These are phyloP conservation scores for Botrylloides violaceus DNA, from an alignment of 23 tunicate species.

Conservation along the genomic window DNA sequence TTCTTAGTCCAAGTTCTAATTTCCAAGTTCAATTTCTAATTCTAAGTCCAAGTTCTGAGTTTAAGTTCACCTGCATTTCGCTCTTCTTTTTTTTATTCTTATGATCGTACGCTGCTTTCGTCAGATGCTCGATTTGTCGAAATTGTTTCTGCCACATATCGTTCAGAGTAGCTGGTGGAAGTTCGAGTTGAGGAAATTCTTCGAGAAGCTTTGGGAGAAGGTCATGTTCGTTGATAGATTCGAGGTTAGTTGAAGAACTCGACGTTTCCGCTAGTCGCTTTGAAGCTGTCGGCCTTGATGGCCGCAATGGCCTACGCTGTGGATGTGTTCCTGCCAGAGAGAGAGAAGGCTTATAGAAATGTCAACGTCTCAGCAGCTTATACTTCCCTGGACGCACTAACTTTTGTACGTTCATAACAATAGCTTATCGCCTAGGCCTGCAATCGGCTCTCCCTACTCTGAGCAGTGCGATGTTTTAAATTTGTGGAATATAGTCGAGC, in stretches of 20 bases:
- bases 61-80: constrained; percentile 62
- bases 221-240: constrained; percentile 81
- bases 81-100: constrained; percentile 28
- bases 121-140: constrained; percentile 73
- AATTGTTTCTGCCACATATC: constrained; percentile 91
- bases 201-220: constrained; percentile 63
- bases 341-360: not conserved
- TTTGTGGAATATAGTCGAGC: too few relatives aligned
- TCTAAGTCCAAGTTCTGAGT: too few relatives aligned
- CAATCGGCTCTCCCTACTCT: too few relatives aligned
- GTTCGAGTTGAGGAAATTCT: constrained; percentile 71
- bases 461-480: too few relatives aligned
- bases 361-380: not conserved
- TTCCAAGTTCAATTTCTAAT: too few relatives aligned
- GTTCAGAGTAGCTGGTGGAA: constrained; percentile 49
- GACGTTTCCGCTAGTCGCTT: constrained; percentile 6
- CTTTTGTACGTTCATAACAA: too few relatives aligned
- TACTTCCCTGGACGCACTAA: too few relatives aligned
- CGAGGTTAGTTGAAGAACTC: not conserved
- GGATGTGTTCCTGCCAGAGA: not conserved
- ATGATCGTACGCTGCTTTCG: constrained; percentile 36
- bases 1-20: too few relatives aligned
- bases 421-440: too few relatives aligned
- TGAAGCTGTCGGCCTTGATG: constrained; percentile 26
- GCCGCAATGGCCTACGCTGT: not conserved